phyloP scores from a whole-genome alignment of 2,113 vertebrate species.

The Passer domesticus region DNA sequence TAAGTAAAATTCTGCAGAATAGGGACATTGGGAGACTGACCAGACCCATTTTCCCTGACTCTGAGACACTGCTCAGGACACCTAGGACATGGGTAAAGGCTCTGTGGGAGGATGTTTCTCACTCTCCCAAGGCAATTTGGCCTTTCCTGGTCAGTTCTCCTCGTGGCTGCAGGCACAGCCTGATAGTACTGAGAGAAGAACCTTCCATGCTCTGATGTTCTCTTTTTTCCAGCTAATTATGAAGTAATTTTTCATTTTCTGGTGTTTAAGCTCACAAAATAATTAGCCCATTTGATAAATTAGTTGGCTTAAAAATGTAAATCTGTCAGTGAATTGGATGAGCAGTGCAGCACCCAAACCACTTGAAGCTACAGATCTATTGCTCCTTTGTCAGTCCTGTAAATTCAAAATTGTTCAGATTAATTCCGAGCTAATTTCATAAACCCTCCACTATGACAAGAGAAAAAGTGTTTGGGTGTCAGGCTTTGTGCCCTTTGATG shows the following conservation, averaged over 20 bases:
- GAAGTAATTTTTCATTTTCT: neutral
- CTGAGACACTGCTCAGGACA: neutral
- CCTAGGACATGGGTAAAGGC: accelerated
- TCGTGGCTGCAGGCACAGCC: neutral
- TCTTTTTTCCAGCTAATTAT: neutral
- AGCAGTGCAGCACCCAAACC: neutral
- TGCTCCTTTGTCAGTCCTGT: neutral
- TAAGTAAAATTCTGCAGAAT: neutral
- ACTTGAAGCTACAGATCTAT: neutral
- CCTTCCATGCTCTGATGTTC: neutral
- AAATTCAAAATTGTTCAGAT: neutral
- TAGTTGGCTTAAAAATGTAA: neutral
- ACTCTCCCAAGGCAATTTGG: neutral
- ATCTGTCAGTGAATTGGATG: neutral
- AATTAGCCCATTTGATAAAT: conserved; percentile 13
- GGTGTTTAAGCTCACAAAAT: neutral
- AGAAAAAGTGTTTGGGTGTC: conserved; percentile 4
- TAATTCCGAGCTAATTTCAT: conserved; percentile 24
- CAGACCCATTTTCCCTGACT: neutral
- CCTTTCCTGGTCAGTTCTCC: neutral
- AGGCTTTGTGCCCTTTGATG: neutral
- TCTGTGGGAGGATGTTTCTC: neutral
- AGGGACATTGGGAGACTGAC: neutral
- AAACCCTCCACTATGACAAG: neutral
- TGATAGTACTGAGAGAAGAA: neutral